Base-by-base conservation (phyloP, 1,140 invertebrate species). In the Heliconius himera region DNA sequence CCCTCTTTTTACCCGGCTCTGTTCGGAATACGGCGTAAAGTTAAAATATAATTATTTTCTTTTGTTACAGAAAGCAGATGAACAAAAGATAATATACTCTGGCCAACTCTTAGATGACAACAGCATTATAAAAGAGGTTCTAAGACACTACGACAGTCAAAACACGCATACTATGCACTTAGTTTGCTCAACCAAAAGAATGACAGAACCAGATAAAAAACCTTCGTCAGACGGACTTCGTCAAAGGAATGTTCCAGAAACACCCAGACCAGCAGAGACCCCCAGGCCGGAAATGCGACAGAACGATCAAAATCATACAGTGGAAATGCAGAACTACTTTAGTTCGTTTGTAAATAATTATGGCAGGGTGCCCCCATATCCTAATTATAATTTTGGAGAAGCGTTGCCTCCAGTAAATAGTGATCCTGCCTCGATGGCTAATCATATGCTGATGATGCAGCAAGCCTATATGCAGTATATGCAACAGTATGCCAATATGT, bases 41-140 rank as follows among this genome's bases (percentile, higher is more conserved):
- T 9, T 13, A 22, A 9, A 74, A 54, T 18, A 36, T 36, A 29
- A 29, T 18, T 1, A 36, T 20, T 36, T 22, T 74, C 8, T 60
- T 70, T 79, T 80, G 74, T 90, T 83, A 29, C 91, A 98, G 98
- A 96, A 96, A 90, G 96, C 96, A 76, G 95, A 96, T 80, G 97
- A 98, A 83, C 98, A 98, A 88, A 98, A 98, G 92, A 95, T 99
- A 1, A 98, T 99, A 85, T 99, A 98, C 93, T 98, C 97, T 11
- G 98, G 98, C n/a, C 97, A 98, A 88, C 93, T 99, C 18, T 90
- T 99, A 74, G 96, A 96, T 60, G 98, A 99, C 91, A 95, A 96
- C 51, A 94, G 96, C 38, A 95, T 96, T 77, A 89, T 99, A 46
- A 98, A 97, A 89, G 98, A 99, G 92, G 95, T 99, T 46, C 94